These are phyloP conservation scores for Hypotaenidia okinawae DNA, from an alignment of 2,797 vertebrate genomes.

Conservation along the genomic window DNA sequence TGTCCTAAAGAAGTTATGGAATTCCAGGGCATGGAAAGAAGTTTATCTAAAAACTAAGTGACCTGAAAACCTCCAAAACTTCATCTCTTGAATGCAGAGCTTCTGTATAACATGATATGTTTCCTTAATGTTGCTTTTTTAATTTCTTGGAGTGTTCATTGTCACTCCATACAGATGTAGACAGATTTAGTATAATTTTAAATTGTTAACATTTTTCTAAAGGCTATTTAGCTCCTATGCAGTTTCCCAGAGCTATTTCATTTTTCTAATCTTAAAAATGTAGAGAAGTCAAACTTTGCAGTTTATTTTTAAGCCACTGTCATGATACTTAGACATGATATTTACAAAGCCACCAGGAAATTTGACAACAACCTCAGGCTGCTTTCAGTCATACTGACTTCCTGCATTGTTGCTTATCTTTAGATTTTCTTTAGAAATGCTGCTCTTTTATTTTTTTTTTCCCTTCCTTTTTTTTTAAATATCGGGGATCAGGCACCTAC, in stretches of 20 bases:
- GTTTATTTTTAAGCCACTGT: background rate
- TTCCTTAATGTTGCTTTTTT: background rate
- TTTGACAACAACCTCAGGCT: background rate
- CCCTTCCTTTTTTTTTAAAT: background rate
- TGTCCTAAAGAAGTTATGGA: background rate
- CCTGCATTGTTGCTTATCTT: background rate
- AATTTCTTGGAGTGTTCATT: background rate
- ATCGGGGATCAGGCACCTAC: accelerated
- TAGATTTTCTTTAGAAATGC: background rate
- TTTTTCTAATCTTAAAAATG: background rate
- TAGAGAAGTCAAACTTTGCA: background rate
- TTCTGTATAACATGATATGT: background rate
- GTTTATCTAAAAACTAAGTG: background rate
- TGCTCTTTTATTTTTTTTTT: background rate
- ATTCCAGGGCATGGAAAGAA: background rate
- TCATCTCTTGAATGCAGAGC: background rate
- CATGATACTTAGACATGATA: background rate
- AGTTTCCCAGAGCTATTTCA: background rate
- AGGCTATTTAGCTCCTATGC: background rate
- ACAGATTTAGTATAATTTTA: background rate
- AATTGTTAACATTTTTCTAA: background rate
- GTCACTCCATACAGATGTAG: background rate
- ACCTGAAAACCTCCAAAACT: background rate
- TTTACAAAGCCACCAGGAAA: background rate
- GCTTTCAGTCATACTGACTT: background rate